Conservation (phyloP, 2,888 invertebrate genomes). For the Saturnia pavonia region DNA sequence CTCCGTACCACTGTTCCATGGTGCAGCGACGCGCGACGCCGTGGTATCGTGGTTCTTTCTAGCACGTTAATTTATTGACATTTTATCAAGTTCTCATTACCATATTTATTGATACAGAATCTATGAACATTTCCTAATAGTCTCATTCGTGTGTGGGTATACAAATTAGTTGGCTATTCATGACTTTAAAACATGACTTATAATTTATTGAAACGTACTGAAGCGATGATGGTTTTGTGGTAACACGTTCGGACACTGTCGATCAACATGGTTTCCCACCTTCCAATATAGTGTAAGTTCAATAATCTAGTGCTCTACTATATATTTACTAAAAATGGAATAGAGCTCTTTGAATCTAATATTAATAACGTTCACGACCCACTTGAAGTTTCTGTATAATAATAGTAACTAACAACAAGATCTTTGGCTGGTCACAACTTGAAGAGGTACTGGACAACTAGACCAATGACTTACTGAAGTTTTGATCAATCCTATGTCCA, state of each 20-base stretch:
- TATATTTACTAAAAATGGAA: too few species aligned
- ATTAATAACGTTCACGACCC: too few species aligned
- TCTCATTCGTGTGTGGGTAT: conserved; percentile 5
- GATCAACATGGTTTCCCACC: too few species aligned
- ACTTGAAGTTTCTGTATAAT: too few species aligned
- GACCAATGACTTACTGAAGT: too few species aligned
- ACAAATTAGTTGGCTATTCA: neutral
- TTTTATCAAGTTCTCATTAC: conserved; percentile 4
- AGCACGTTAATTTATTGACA: neutral
- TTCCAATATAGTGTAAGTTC: too few species aligned
- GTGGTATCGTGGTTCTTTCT: neutral
- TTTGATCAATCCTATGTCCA: too few species aligned
- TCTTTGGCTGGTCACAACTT: too few species aligned
- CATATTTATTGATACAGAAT: conserved; percentile 10
- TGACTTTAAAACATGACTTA: neutral
- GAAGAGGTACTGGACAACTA: too few species aligned
- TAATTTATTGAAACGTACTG: neutral
- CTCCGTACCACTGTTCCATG: neutral
- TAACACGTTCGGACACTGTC: neutral
- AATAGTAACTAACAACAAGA: too few species aligned
- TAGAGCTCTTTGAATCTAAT: too few species aligned
- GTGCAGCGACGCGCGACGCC: neutral
- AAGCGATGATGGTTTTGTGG: neutral
- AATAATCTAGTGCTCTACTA: too few species aligned
- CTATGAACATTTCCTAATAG: conserved; percentile 6